Conservation (phyloP, 2,888 invertebrate species). For the Xestia ashworthii region DNA sequence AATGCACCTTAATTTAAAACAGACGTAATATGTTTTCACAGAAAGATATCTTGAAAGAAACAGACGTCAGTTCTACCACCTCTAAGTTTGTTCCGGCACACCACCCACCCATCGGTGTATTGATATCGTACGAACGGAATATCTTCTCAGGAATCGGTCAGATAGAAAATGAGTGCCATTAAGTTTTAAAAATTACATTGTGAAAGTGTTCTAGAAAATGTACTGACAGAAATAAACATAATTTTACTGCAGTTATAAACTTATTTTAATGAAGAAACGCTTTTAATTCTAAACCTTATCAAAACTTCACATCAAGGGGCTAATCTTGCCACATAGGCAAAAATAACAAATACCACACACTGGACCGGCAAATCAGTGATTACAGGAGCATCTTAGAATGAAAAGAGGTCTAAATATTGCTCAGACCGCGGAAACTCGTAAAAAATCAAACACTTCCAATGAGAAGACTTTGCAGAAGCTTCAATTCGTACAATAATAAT, state of each 20-base stretch:
- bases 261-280: neutral
- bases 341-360: slow-evolving; percentile 10
- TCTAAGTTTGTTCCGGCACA: neutral
- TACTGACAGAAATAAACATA: neutral
- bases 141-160: neutral
- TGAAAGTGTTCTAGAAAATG: neutral
- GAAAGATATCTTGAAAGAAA: too few species aligned
- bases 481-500: neutral
- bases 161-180: neutral
- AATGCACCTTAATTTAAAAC: neutral
- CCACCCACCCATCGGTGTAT: too few species aligned
- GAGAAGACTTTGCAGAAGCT: slow-evolving; percentile 20
- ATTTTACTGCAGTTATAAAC: neutral
- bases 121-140: neutral
- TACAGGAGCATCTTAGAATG: slow-evolving; percentile 15
- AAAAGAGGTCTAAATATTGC: slow-evolving; percentile 35
- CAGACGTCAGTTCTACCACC: neutral
- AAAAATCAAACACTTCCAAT: slow-evolving; percentile 30
- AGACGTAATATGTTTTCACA: too few species aligned
- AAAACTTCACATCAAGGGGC: neutral
- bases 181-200: neutral
- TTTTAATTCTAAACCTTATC: neutral
- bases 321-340: neutral
- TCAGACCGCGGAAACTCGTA: slow-evolving; percentile 45
- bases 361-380: slow-evolving; percentile 27